These are phyloP conservation scores for Furcifer pardalis DNA, from an alignment of 2,797 vertebrate species.

Conservation along the genomic window DNA sequence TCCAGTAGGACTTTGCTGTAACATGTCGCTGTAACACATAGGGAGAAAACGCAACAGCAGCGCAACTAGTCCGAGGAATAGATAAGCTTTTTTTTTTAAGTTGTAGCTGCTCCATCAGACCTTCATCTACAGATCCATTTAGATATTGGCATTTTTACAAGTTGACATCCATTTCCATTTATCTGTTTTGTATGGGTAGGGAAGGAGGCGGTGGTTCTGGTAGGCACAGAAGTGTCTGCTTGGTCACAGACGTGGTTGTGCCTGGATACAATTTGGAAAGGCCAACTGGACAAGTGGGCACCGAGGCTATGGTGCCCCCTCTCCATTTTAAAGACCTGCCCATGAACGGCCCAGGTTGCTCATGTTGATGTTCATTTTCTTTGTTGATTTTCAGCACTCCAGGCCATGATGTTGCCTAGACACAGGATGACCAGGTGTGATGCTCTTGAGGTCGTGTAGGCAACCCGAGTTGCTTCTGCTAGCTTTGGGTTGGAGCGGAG, in stretches of 20 bases:
- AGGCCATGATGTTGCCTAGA: conserved; percentile 29
- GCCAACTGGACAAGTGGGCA: not conserved
- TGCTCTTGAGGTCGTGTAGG: conserved; percentile 47
- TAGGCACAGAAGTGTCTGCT: conserved; percentile 40
- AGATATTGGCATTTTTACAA: no score
- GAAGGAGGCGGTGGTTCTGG: not conserved
- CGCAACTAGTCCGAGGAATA: not conserved
- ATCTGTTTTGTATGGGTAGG: not conserved
- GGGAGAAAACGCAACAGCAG: not conserved
- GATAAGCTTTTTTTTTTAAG: conserved; percentile 19
- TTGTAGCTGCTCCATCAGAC: no score
- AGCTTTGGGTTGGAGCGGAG: no score
- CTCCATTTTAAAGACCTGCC: conserved; percentile 58
- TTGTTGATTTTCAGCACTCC: conserved; percentile 37
- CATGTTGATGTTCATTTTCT: conserved; percentile 27
- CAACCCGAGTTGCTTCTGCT: conserved; percentile 61
- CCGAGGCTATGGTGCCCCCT: conserved; percentile 35
- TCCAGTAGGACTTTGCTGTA: not conserved
- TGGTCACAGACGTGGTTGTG: not conserved
- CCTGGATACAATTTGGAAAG: conserved; percentile 6
- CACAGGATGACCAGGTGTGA: conserved; percentile 39
- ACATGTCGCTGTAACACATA: no score
- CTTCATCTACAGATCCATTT: no score
- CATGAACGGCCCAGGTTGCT: conserved; percentile 63
- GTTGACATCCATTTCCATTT: not conserved